A percentile compares a stretch with the other conserved stretches of the same genome.
Conservation (phyloP, 2,888 invertebrate species). For the Ichneumoninae sp. region DNA sequence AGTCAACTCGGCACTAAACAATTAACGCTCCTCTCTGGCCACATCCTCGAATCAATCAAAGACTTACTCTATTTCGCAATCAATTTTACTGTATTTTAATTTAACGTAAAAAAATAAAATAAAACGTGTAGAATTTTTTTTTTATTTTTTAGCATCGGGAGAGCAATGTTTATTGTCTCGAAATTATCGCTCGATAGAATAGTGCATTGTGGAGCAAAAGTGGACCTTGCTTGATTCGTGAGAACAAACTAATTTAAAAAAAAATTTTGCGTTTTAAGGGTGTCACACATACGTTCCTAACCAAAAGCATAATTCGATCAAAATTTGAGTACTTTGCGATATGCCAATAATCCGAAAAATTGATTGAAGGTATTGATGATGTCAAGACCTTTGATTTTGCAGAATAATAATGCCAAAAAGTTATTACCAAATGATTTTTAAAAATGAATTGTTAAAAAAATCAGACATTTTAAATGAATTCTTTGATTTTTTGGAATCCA, state of each 20-base stretch:
- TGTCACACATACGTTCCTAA: background rate
- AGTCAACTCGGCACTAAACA: slow-evolving; percentile 8
- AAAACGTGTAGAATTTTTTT: no score
- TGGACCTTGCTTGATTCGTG: slow-evolving; percentile 15
- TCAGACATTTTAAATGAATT: background rate
- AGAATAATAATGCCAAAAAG: no score
- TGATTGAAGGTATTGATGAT: no score
- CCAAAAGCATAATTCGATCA: background rate
- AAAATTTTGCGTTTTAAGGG: background rate
- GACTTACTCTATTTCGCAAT: background rate
- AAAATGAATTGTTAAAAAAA: no score
- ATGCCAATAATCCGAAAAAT: no score
- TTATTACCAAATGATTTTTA: no score
- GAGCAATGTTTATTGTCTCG: slow-evolving; percentile 74
- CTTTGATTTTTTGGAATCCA: background rate
- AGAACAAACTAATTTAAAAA: background rate
- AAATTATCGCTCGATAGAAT: slow-evolving; percentile 69
- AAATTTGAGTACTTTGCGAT: no score
- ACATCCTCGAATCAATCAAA: background rate
- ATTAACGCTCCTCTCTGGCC: slow-evolving; percentile 1
- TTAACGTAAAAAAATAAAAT: background rate
- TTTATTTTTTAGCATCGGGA: slow-evolving; percentile 17
- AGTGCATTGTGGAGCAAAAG: slow-evolving; percentile 54
- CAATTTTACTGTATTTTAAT: background rate
- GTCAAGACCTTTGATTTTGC: no score